Percentiles rank a stretch among this genome's conserved stretches.
Conservation (phyloP, 53 echinoderm and acorn worm genomes). For the Pentamera pediparva region DNA sequence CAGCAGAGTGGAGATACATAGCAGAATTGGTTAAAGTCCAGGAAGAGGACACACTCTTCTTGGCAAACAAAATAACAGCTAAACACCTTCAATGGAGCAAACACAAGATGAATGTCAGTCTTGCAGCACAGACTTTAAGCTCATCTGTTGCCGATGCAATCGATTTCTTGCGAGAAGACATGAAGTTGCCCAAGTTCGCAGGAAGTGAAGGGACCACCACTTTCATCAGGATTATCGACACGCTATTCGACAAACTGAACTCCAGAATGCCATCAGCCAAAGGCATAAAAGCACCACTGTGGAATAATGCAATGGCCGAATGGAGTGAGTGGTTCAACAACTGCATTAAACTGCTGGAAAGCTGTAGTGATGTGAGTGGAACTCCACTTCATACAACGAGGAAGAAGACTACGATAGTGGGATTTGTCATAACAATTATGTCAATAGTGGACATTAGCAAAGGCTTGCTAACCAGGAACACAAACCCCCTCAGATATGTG, state of each 20-base stretch:
- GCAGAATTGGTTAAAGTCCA: constrained; percentile 38
- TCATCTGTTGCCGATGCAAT: constrained; percentile 47
- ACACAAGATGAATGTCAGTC: constrained; percentile 43
- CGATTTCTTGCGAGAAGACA: constrained; percentile 45
- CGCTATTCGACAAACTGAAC: neutral
- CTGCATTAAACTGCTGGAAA: no score
- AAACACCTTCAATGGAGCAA: constrained; percentile 45
- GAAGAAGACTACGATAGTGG: no score
- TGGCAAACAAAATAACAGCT: constrained; percentile 48
- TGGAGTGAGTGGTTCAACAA: neutral
- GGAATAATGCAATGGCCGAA: neutral
- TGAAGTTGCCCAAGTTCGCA: neutral
- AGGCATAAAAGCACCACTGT: neutral
- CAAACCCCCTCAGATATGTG: neutral
- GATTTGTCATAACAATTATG: no score
- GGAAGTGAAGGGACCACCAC: constrained; percentile 43
- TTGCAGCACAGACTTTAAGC: constrained; percentile 2
- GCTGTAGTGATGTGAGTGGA: no score
- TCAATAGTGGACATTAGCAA: constrained; percentile 27
- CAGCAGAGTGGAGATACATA: constrained; percentile 34
- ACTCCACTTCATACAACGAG: no score
- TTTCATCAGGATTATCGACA: constrained; percentile 35
- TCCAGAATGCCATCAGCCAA: neutral
- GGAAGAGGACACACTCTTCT: constrained; percentile 37
- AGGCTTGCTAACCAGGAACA: neutral